Conservation (phyloP, 1,140 invertebrate genomes). For the Epicauta chinensis region DNA sequence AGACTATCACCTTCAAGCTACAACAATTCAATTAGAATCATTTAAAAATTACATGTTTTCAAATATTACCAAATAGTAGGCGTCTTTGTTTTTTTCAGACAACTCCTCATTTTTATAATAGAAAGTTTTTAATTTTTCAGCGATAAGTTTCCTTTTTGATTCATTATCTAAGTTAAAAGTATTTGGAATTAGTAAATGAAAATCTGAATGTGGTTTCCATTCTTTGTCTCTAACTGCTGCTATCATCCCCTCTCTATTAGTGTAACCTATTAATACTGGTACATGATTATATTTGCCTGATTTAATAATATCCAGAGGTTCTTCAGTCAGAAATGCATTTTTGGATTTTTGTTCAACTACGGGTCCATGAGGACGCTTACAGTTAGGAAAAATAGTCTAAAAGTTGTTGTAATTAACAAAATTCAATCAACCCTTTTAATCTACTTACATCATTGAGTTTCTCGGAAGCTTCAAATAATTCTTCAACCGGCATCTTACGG, state of each 20-base stretch:
- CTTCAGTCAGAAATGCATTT: conserved; percentile 28
- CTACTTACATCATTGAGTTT: conserved; percentile 37
- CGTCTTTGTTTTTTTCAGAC: conserved; percentile 33
- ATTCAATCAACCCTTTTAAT: neutral
- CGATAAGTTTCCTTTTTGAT: conserved; percentile 36
- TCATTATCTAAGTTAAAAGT: conserved; percentile 35
- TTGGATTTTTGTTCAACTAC: conserved; percentile 16
- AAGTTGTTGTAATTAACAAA: no score
- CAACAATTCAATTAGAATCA: no score
- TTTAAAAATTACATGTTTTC: no score
- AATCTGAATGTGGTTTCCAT: conserved; percentile 5
- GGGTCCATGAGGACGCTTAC: conserved; percentile 16
- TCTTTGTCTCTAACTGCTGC: neutral
- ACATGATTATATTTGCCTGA: conserved; percentile 33
- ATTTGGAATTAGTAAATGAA: conserved; percentile 4
- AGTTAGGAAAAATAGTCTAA: no score
- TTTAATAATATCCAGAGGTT: conserved; percentile 29
- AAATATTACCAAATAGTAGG: conserved; percentile 21
- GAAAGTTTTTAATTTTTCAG: conserved; percentile 31
- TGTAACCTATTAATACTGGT: conserved; percentile 34
- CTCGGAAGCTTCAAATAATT: conserved; percentile 37
- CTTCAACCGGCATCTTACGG: conserved; percentile 34
- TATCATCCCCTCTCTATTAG: conserved; percentile 35
- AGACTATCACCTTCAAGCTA: conserved; percentile 23
- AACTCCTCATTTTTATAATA: conserved; percentile 7